Percentiles rank a stretch among this genome's conserved stretches.
Evolutionary conservation across 2,113 vertebrate species (phyloP).

Genomic region (Rhinichthys klamathensis): DNA sequence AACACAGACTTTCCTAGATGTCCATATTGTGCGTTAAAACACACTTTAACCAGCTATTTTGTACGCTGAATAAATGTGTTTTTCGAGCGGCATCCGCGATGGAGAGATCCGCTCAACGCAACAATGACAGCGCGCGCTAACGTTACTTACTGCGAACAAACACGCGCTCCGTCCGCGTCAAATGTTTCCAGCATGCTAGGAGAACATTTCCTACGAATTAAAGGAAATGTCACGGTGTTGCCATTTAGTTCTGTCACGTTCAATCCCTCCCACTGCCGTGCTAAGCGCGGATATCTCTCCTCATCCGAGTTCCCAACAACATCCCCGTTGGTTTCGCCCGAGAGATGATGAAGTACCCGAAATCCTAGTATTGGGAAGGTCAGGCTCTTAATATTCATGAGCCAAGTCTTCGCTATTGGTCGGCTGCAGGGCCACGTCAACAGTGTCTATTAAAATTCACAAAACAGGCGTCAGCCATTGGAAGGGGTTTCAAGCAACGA

Average conservation of each 20-base stretch:
- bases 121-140: conserved; percentile 9
- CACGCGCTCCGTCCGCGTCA: not conserved
- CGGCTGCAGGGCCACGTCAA: not conserved
- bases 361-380: not conserved
- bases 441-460: not conserved
- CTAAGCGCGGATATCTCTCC: conserved; percentile 59
- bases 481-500: too few species aligned
- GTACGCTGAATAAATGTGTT: not conserved
- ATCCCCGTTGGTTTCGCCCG: conserved; percentile 43
- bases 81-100: not conserved
- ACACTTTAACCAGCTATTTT: not conserved
- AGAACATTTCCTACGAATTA: not conserved
- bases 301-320: conserved; percentile 9
- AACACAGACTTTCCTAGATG: not conserved
- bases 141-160: not conserved
- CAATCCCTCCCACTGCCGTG: conserved; percentile 39
- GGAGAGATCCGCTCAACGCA: not conserved
- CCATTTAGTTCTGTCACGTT: conserved; percentile 30
- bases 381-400: not conserved
- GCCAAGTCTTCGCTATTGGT: not conserved
- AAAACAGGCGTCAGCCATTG: not conserved
- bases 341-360: conserved; percentile 7
- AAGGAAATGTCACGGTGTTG: not conserved
- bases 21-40: not conserved
- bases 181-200: not conserved